Evolutionary conservation across 2,797 vertebrate genomes (phyloP).

Genomic region (Aeoliscus strigatus): DNA sequence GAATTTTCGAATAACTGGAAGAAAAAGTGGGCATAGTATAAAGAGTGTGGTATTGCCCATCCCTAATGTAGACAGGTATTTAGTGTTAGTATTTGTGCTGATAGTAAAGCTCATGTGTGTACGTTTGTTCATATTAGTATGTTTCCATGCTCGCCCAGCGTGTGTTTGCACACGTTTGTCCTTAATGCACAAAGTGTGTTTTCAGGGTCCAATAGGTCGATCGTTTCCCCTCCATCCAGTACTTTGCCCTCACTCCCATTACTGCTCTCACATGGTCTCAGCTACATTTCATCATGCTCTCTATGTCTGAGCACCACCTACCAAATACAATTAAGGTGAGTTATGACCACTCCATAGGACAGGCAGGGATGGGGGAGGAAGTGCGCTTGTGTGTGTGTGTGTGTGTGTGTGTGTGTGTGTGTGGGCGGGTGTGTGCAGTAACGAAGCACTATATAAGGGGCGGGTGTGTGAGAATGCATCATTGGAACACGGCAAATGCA

Average conservation of each 20-base stretch:
- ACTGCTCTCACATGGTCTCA: slow-evolving; percentile 40
- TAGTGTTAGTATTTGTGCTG: neutral
- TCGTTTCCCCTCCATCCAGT: slow-evolving; percentile 32
- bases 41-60: no score
- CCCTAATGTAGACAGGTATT: no score
- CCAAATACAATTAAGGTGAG: slow-evolving; percentile 80
- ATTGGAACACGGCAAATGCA: slow-evolving; percentile 22
- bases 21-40: no score
- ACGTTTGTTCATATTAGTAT: slow-evolving; percentile 3
- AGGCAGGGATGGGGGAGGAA: slow-evolving; percentile 19
- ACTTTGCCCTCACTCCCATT: slow-evolving; percentile 43
- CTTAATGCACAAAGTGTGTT: slow-evolving; percentile 46
- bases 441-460: slow-evolving; percentile 2
- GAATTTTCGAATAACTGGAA: no score
- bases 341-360: slow-evolving; percentile 69
- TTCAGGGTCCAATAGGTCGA: slow-evolving; percentile 42
- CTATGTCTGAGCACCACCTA: slow-evolving; percentile 72
- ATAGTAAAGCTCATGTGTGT: neutral
- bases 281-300: slow-evolving; percentile 49
- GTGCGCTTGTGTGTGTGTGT: slow-evolving; percentile 13
- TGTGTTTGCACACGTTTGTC: slow-evolving; percentile 6
- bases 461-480: slow-evolving; percentile 33
- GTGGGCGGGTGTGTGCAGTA: slow-evolving; percentile 43
- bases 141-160: slow-evolving; percentile 7
- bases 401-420: slow-evolving; percentile 13